Evolutionary conservation across 2,888 invertebrate species (phyloP), one percentile per base, ranked within the genome.

Genomic region (Macaria liturata): DNA sequence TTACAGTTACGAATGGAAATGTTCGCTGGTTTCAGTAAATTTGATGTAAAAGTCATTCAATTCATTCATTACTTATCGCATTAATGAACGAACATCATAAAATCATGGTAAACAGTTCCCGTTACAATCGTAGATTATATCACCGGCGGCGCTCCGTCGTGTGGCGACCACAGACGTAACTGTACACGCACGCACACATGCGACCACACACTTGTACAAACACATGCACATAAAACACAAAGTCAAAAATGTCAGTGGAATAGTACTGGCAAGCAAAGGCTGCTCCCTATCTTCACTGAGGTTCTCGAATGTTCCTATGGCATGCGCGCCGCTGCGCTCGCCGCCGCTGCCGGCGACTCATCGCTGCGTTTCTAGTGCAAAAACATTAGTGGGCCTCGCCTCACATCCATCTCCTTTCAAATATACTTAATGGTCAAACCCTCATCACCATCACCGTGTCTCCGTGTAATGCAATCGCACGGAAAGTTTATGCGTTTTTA

Each of bases 191-290:
- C 46, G 44, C 52, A 66, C 70, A 66, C 75, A 74, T 70, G 72
- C 75, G 69, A 34, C 65, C 57, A 57, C 71, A 66, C 59, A 69
- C 55, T 67, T 71, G 66, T 67, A 62, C 72, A 74, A 72, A 74
- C 67, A 70, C 71, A 65, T 62, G 57, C 73, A 75, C 70, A 76
- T 75, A 76, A 68, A 70, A 68, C 67, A 71, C 65, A 59, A 71
- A 73, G 74, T 77, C 78, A 76, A 82, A 85, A 85, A 79, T 74
- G 76, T 71, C 79, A 81, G 76, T 83, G 88, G 87, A 88, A 88
- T 86, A 84, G 81, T 84, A 80, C 87, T 74, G 76, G 74, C 70
- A 68, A 60, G 65, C 67, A 62, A 68, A 62, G 62, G 60, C 68
- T 66, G 64, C 65, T 64, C 67, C 66, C 51, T 51, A 31, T 66